Conservation (phyloP, 2,113 vertebrate species). For the Corydoras sp. region DNA sequence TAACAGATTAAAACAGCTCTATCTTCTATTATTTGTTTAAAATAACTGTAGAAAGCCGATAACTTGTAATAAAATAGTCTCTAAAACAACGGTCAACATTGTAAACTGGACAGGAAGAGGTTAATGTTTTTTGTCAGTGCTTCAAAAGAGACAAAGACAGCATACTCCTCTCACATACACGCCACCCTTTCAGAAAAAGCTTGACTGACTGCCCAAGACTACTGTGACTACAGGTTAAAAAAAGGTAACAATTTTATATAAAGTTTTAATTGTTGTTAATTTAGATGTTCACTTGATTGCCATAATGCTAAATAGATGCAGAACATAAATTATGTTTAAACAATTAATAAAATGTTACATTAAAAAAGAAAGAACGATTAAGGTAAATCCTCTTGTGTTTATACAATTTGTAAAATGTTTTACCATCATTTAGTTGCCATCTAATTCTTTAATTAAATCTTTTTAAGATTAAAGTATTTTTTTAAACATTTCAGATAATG, state of each 20-base stretch:
- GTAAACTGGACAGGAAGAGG: constrained; percentile 53
- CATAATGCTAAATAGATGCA: too few species aligned
- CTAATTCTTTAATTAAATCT: too few species aligned
- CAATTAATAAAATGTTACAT: too few species aligned
- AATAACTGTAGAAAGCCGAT: neutral
- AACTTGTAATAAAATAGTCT: too few species aligned
- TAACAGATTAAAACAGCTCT: too few species aligned
- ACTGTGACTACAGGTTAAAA: constrained; percentile 43
- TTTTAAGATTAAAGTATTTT: neutral
- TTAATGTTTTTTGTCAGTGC: constrained; percentile 54
- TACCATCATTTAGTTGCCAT: too few species aligned
- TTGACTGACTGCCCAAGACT: constrained; percentile 43
- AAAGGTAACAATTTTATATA: neutral
- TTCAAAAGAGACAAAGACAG: constrained; percentile 50
- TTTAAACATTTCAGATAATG: too few species aligned
- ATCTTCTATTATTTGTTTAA: too few species aligned
- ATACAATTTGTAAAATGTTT: too few species aligned
- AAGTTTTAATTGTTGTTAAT: neutral
- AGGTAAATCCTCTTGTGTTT: too few species aligned
- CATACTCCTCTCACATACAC: constrained; percentile 50
- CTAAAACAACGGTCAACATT: neutral
- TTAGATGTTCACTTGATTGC: neutral
- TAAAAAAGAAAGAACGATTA: too few species aligned
- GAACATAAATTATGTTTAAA: too few species aligned
- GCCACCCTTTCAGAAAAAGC: constrained; percentile 47